Percentiles rank a stretch among this genome's conserved stretches.
Evolutionary conservation across 2,797 vertebrate genomes (phyloP).

Genomic region (Crenuchus spilurus): DNA sequence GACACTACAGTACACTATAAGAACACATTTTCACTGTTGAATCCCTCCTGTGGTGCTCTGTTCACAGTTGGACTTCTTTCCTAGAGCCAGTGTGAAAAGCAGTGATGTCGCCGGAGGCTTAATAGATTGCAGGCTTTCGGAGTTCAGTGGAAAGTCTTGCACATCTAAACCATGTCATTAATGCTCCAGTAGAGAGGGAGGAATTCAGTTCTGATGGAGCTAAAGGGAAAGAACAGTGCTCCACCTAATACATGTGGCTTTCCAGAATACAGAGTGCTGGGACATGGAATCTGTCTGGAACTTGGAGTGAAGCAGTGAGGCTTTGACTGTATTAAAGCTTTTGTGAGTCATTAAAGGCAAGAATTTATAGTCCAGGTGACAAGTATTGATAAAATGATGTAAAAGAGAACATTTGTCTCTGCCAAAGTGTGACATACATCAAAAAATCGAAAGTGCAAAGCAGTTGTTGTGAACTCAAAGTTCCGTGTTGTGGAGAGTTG

Average conservation of each 20-base stretch:
- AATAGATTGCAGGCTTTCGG: conserved; percentile 60
- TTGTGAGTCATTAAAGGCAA: background rate
- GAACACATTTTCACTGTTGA: background rate
- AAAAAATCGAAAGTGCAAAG: no score
- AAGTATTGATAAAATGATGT: no score
- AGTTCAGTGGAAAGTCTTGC: conserved; percentile 64
- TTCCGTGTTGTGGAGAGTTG: no score
- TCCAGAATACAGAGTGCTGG: background rate
- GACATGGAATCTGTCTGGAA: conserved; percentile 4
- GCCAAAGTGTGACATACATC: no score
- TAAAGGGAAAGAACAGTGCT: conserved; percentile 36
- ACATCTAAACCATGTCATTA: conserved; percentile 47
- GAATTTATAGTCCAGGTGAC: no score
- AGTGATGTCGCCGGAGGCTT: conserved; percentile 62
- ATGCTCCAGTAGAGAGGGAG: conserved; percentile 29
- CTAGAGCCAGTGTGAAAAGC: conserved; percentile 43
- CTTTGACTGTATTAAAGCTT: background rate
- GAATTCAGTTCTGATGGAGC: conserved; percentile 28
- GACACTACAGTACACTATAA: background rate
- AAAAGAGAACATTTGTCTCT: no score
- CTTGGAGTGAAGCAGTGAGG: background rate
- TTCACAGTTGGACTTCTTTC: conserved; percentile 6
- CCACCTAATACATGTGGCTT: conserved; percentile 47
- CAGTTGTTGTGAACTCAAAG: no score
- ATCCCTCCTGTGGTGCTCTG: background rate